A percentile compares a stretch with the other conserved stretches of the same genome.
phyloP scores from a whole-genome alignment of 2,888 invertebrate species.

The Charanyca ferruginea region DNA sequence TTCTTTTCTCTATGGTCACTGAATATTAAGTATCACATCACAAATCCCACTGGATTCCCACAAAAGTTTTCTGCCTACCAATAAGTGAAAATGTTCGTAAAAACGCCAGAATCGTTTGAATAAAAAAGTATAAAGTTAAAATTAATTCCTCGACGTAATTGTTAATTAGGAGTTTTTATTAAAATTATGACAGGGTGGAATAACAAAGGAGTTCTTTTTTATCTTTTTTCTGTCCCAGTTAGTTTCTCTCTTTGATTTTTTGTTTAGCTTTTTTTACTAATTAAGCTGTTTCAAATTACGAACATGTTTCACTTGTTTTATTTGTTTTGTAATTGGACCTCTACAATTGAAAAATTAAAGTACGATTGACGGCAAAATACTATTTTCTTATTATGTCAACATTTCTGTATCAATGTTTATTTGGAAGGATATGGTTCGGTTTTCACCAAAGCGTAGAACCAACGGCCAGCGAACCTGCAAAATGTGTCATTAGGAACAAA shows the following conservation, averaged over 20 bases:
- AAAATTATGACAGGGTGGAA: conserved; percentile 47
- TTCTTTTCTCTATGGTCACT: conserved; percentile 9
- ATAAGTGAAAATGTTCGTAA: conserved; percentile 43
- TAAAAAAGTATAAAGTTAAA: conserved; percentile 44
- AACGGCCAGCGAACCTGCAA: too few species aligned
- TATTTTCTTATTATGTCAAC: not conserved
- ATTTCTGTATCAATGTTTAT: too few species aligned
- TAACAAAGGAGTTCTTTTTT: conserved; percentile 48
- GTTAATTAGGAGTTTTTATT: conserved; percentile 59
- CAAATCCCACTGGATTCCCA: conserved; percentile 19
- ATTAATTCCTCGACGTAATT: conserved; percentile 58
- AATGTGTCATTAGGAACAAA: too few species aligned
- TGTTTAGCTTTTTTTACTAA: conserved; percentile 19
- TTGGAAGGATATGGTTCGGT: too few species aligned
- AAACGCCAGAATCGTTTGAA: conserved; percentile 41
- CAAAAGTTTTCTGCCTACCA: conserved; percentile 22
- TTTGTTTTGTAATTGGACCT: conserved; percentile 3
- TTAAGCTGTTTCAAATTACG: conserved; percentile 24
- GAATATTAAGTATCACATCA: conserved; percentile 34
- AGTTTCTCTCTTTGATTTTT: conserved; percentile 37
- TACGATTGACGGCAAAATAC: not conserved
- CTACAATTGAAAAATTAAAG: not conserved
- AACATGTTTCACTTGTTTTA: conserved; percentile 11
- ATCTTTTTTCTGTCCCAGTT: conserved; percentile 32
- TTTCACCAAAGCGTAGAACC: too few species aligned